Conservation (phyloP, 2,113 vertebrate genomes). For the Melanerpes formicivorus region DNA sequence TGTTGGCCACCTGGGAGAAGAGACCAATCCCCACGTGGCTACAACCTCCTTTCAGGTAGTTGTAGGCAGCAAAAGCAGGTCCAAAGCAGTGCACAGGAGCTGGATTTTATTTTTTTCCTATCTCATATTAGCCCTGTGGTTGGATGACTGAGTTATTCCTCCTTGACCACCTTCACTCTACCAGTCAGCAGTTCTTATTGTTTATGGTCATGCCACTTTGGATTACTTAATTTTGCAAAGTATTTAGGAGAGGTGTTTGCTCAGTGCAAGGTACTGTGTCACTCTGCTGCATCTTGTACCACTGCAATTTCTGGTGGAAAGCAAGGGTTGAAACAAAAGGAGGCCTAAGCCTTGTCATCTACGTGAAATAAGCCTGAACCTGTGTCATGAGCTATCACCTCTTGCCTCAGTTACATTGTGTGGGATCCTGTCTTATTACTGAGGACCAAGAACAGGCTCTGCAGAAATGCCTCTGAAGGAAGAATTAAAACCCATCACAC, state of each 20-base stretch:
- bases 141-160: neutral
- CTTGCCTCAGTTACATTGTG: neutral
- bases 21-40: too few relatives aligned
- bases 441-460: slow-evolving; percentile 9
- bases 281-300: rapidly evolving
- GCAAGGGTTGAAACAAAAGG: neutral
- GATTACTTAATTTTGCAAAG: slow-evolving; percentile 19
- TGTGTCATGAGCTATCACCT: neutral
- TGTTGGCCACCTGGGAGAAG: too few relatives aligned
- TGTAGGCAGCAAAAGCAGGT: neutral
- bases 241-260: neutral
- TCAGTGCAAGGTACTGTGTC: neutral
- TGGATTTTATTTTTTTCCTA: neutral
- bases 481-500: slow-evolving; percentile 38
- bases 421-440: neutral
- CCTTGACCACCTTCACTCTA: neutral
- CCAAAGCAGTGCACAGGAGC: neutral
- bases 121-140: neutral
- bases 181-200: neutral
- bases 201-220: neutral
- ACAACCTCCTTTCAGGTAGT: too few relatives aligned
- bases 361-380: neutral
- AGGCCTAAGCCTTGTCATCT: neutral
- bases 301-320: neutral
- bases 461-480: neutral